These are phyloP conservation scores for Porites cylindrica DNA, from an alignment of 92 coral and sea anemone genomes.

Conservation along the genomic window DNA sequence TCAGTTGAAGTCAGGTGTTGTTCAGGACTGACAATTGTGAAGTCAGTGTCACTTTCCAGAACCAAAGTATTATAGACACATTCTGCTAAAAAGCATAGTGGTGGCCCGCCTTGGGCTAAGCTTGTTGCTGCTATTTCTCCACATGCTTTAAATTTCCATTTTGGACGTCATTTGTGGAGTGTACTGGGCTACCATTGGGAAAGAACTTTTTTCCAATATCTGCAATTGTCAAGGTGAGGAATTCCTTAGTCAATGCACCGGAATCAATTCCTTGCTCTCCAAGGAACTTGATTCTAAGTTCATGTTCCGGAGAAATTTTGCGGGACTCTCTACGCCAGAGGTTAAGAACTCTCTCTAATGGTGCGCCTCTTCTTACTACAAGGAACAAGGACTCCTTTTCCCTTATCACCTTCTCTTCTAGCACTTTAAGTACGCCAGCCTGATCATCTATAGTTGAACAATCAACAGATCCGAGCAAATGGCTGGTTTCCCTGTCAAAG, in stretches of 20 bases:
- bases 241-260: slow-evolving; percentile 76
- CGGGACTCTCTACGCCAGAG: slow-evolving; percentile 69
- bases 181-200: slow-evolving; percentile 62
- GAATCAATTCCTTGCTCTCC: slow-evolving; percentile 77
- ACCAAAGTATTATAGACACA: slow-evolving; percentile 67
- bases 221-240: slow-evolving; percentile 33
- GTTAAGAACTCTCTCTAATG: slow-evolving; percentile 62
- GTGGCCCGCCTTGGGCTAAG: slow-evolving; percentile 76
- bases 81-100: slow-evolving; percentile 67
- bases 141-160: slow-evolving; percentile 72
- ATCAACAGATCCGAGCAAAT: too few species aligned
- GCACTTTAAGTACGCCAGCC: too few species aligned
- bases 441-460: too few species aligned
- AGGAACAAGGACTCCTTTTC: slow-evolving; percentile 42
- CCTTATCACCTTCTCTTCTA: too few species aligned
- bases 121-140: slow-evolving; percentile 78
- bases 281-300: slow-evolving; percentile 45
- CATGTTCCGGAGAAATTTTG: slow-evolving; percentile 59
- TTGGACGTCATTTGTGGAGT: slow-evolving; percentile 61
- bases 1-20: slow-evolving; percentile 75
- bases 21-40: slow-evolving; percentile 56
- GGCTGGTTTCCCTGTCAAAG: too few species aligned
- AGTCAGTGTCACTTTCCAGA: slow-evolving; percentile 54
- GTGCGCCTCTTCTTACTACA: slow-evolving; percentile 68
- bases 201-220: too few species aligned